Conservation (phyloP, 2,888 invertebrate genomes). For the Uropetala carovei region DNA sequence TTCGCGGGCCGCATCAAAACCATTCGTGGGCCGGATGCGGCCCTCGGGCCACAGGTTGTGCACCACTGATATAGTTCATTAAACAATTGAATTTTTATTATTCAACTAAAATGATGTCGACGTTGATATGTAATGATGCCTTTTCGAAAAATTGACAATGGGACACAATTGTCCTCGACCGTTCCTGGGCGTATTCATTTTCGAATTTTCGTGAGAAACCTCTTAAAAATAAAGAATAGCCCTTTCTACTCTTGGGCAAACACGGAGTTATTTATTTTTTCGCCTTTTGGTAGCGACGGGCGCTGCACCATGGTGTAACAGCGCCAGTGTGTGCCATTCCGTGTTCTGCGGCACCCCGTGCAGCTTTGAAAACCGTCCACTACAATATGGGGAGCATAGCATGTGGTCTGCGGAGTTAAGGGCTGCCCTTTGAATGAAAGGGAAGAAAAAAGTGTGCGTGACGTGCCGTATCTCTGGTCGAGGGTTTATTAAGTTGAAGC, state of each 20-base stretch:
- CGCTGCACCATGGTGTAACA: neutral
- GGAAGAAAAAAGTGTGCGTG: neutral
- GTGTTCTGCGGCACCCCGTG: neutral
- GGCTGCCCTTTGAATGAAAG: neutral
- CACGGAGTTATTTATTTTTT: neutral
- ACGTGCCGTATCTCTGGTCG: conserved; percentile 11
- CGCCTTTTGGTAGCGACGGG: neutral
- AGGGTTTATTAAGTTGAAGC: neutral
- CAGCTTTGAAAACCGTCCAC: conserved; percentile 4
- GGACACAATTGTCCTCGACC: no score
- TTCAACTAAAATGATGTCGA: no score
- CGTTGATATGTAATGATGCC: no score
- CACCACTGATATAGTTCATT: no score
- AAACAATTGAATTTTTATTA: no score
- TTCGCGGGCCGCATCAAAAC: no score
- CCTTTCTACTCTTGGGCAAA: neutral
- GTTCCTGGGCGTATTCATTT: no score
- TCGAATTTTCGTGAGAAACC: no score
- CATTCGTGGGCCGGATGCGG: no score
- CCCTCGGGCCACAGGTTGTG: no score
- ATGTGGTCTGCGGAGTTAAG: conserved; percentile 27
- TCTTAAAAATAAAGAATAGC: no score
- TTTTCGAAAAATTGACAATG: no score
- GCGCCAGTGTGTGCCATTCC: neutral
- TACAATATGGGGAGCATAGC: conserved; percentile 14